Base-by-base conservation (phyloP, 2,113 vertebrate species). In the Lycocorax pyrrhopterus region DNA sequence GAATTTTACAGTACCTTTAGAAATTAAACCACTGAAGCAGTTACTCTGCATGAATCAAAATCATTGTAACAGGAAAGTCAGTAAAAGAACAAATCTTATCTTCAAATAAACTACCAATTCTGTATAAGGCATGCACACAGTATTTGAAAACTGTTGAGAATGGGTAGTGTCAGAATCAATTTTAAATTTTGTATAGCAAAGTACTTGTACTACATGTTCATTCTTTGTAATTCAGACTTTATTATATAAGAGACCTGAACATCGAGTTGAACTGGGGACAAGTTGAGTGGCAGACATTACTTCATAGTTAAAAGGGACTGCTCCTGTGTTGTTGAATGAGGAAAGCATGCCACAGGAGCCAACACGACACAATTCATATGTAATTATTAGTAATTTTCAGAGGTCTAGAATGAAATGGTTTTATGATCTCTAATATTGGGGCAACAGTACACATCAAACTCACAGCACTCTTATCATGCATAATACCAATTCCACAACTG, bases 41-140 rank as follows among this genome's bases (percentile, higher is more conserved):
- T 82, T 77, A 86, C 75, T 80, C 59, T 87, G 33, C 30, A 59
- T 53, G 53, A 64, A 88, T 68, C 84, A 93, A 93, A 96, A 91
- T 80, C 35, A 59, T 32, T n/a, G 21, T 39, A 90, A 33, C 21
- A 52, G 26, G 23, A 26, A 74, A 69, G 33, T 16, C 72, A 19
- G 39, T 78, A 91, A 80, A 94, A 95, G 49, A 91, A 81, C 30
- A 59, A 68, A 81, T 91, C 25, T 46, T 49, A 32, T 39, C 56
- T 88, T 91, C 73, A 89, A 95, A 90, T 80, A 69, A 89, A 73
- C 26, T 43, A 80, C n/a, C 12, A 63, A 43, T 46, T 74, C 49
- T 52, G 27, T 44, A 84, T 33, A 83, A 78, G n/a, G 21, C 18
- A 59, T 4, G 37, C 27, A 52, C 30, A 29, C 60, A 49, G 16